These are phyloP conservation scores for Antechinus stuartii DNA, from an alignment of 2,113 vertebrate genomes.

Conservation along the genomic window DNA sequence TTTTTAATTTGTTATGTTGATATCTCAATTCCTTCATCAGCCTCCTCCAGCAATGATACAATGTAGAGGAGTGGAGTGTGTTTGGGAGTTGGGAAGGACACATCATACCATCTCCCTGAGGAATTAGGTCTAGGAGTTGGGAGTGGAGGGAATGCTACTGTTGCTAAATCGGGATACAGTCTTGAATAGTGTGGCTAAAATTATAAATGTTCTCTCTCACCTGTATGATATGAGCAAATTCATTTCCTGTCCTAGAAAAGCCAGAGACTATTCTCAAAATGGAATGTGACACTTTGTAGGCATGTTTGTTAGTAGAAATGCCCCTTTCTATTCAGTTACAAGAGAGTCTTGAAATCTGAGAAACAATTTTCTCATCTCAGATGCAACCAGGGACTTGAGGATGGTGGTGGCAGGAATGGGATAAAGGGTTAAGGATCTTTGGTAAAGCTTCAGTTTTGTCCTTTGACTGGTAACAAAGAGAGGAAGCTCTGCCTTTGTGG, in stretches of 20 bases:
- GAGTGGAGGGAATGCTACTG: neutral
- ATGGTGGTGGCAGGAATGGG: neutral
- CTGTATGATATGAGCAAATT: neutral
- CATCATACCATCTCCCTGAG: neutral
- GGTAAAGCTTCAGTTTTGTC: conserved; percentile 73
- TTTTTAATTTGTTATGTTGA: neutral
- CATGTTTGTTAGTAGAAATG: neutral
- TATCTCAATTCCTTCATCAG: neutral
- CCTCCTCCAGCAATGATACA: neutral
- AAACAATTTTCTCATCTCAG: accelerated
- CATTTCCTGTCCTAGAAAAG: neutral
- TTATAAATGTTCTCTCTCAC: neutral
- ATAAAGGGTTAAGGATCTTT: conserved; percentile 77
- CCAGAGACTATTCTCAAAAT: neutral
- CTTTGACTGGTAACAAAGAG: conserved; percentile 83
- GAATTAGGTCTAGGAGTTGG: neutral
- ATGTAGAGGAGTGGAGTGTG: neutral
- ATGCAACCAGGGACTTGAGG: neutral
- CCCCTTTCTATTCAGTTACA: conserved; percentile 4
- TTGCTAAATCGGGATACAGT: neutral
- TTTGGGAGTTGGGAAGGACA: neutral
- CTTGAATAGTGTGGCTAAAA: neutral
- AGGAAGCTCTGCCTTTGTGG: conserved; percentile 82
- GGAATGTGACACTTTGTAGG: neutral
- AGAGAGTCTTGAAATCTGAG: neutral